These are phyloP conservation scores for Papilio polyxenes DNA, from an alignment of 1,140 invertebrate genomes.

Conservation along the genomic window DNA sequence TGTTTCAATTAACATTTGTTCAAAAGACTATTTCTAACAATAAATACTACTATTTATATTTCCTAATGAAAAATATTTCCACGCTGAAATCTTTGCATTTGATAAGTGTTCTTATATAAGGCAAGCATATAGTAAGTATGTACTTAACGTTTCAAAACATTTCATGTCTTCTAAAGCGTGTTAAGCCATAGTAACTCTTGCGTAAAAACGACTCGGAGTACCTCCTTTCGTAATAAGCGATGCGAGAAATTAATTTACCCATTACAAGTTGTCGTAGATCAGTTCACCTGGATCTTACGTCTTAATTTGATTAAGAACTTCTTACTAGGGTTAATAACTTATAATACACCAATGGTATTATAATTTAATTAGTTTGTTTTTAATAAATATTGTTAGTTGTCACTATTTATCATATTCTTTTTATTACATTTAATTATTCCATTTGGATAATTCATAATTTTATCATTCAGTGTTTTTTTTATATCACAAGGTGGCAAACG, in stretches of 20 bases:
- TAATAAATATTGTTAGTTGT: not conserved
- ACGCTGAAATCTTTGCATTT: not conserved
- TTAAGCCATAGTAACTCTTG: constrained; percentile 3
- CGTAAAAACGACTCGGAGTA: constrained; percentile 15
- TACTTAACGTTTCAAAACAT: constrained; percentile 24
- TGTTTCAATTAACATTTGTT: not conserved
- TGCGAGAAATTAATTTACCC: constrained; percentile 18
- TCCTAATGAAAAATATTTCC: not conserved
- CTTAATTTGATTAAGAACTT: not conserved
- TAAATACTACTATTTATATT: too few species aligned
- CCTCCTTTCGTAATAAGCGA: constrained; percentile 21
- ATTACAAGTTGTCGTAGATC: constrained; percentile 9
- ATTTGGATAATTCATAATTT: too few species aligned
- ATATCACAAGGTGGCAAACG: too few species aligned
- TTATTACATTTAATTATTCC: too few species aligned
- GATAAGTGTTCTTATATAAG: constrained; percentile 12
- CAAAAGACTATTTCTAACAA: not conserved
- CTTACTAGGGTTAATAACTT: not conserved
- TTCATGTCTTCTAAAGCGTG: not conserved
- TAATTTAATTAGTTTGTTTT: not conserved
- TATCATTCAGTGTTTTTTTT: too few species aligned
- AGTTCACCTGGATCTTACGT: not conserved
- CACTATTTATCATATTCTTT: too few species aligned
- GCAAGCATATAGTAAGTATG: not conserved
- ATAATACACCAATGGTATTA: not conserved